A percentile compares a stretch with the other conserved stretches of the same genome.
These are phyloP conservation scores for Muscicapa striata DNA, from an alignment of 2,797 vertebrate genomes.

Conservation along the genomic window DNA sequence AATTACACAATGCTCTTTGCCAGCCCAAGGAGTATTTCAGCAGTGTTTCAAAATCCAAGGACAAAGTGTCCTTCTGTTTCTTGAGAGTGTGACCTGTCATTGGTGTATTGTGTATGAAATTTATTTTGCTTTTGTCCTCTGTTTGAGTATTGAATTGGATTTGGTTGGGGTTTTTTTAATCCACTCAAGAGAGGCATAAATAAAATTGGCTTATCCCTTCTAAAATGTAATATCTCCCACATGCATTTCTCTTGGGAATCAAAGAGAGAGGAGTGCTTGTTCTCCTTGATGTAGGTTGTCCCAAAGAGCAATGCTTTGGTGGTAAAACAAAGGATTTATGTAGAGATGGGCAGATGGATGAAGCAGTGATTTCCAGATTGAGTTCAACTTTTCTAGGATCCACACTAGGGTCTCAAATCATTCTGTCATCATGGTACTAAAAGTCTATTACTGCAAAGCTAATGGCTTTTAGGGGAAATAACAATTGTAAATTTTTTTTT, in stretches of 20 bases:
- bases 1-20: neutral
- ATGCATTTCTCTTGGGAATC: neutral
- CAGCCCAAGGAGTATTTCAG: neutral
- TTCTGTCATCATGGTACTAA: constrained; percentile 17
- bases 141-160: neutral
- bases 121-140: constrained; percentile 48
- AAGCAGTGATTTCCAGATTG: neutral
- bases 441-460: neutral
- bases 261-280: neutral
- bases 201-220: neutral
- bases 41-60: constrained; percentile 15
- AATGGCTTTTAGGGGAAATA: constrained; percentile 19
- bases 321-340: neutral
- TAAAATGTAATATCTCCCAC: neutral
- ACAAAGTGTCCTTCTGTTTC: constrained; percentile 14
- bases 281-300: neutral
- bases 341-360: neutral
- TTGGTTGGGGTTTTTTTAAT: neutral
- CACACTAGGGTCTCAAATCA: neutral
- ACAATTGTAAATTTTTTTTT: neutral
- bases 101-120: neutral
- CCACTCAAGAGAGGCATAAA: constrained; percentile 24
- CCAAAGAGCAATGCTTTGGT: neutral
- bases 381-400: neutral
- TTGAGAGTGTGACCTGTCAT: constrained; percentile 41